These are phyloP conservation scores for Aphidoletes aphidimyza DNA, from an alignment of 2,888 invertebrate species.

Conservation along the genomic window DNA sequence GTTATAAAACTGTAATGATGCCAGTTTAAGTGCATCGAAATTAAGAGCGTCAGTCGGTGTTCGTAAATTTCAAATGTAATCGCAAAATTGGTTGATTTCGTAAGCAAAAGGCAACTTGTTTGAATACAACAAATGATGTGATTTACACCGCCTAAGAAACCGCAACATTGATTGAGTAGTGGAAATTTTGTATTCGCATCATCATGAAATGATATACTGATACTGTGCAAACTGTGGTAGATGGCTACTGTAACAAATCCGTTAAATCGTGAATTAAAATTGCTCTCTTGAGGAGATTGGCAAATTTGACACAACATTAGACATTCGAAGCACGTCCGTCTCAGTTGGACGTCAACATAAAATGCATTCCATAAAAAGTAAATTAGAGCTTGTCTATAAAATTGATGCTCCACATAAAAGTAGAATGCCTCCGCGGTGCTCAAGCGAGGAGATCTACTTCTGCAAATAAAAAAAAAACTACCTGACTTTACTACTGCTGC, in stretches of 20 bases:
- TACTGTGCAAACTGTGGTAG: no score
- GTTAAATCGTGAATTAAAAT: not conserved
- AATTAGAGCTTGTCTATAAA: not conserved
- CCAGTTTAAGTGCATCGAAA: not conserved
- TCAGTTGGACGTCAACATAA: no score
- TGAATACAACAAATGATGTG: not conserved
- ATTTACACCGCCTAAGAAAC: no score
- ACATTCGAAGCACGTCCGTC: not conserved
- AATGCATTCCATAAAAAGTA: not conserved
- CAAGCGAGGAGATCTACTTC: not conserved
- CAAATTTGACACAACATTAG: not conserved
- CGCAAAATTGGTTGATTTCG: not conserved
- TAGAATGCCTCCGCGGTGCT: not conserved
- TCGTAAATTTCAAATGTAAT: slow-evolving; percentile 20
- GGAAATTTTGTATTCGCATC: not conserved
- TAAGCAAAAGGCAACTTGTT: slow-evolving; percentile 14
- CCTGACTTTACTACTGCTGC: not conserved
- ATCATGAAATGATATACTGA: no score
- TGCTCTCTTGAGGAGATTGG: not conserved
- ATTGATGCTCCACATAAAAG: slow-evolving; percentile 39
- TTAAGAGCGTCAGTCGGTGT: not conserved
- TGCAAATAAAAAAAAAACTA: not conserved
- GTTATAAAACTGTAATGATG: slow-evolving; percentile 18
- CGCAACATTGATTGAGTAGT: not conserved
- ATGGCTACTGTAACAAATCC: no score